Base-by-base conservation (phyloP, 2,113 vertebrate genomes). In the Gadus macrocephalus region DNA sequence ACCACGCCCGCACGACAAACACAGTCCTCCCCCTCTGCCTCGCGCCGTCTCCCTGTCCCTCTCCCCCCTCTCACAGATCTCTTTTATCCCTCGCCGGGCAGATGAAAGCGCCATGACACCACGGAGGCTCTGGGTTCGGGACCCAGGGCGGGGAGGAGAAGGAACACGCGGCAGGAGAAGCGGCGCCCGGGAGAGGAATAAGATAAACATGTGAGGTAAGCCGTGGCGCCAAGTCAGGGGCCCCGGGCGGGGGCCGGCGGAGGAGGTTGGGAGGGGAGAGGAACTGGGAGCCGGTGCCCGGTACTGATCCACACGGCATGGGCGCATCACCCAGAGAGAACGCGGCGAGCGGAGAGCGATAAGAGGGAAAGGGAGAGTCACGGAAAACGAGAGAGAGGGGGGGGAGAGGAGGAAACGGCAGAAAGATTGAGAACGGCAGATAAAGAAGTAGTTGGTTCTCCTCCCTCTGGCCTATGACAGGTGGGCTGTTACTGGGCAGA, bases 261-360 rank as follows among this genome's bases (percentile, higher is more conserved):
- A 15, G 22, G 60, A 12, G 5, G 4, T 15, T 6, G 61, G 61
- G 49, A 80, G 74, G 65, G 12, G 65, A 66, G 62, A 78, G 7
- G 55, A 20, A 64, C 38, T 49, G 53, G 17, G 62, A 66, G 16
- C 22, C 65, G 53, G 27, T 53, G 22, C 58, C 56, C 49, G 14
- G 20, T 27, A 28, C 28, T 19, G 7, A 31, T 64, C 63, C 67
- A n/a, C 27, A 53, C 35, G 63, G 68, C 22, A 22, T 69, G 35
- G 71, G 65, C 63, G 70, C 64, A 64, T 15, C 55, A 62, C 67
- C 74, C 56, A 71, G 61, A 69, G 68, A 70, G 70, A 75, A 27
- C 20, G 8, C 2, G 61, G 73, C 61, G 66, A 49, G 42, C 62
- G 64, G 66, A 53, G 3, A 27, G 15, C 17, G 62, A 67, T 65